Conservation (phyloP, 2,113 vertebrate species). For the Salvator merianae region DNA sequence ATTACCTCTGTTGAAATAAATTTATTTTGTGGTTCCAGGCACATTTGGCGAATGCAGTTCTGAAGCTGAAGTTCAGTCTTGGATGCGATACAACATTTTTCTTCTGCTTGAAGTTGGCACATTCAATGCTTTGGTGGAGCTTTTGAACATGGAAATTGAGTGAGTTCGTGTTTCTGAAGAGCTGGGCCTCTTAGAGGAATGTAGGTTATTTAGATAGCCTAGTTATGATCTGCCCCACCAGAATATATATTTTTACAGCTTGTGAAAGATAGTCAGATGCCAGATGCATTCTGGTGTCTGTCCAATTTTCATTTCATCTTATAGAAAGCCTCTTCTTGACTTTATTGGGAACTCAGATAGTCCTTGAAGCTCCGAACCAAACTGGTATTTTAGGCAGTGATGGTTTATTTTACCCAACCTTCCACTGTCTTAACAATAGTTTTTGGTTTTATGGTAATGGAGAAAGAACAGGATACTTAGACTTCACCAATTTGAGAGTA, state of each 20-base stretch:
- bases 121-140: conserved; percentile 93
- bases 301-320: not conserved
- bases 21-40: conserved; percentile 71
- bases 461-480: not conserved
- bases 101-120: conserved; percentile 92
- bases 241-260: not conserved
- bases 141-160: conserved; percentile 99
- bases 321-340: accelerated
- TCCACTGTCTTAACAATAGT: not conserved
- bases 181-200: not conserved
- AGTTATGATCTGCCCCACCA: not conserved
- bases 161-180: conserved; percentile 67
- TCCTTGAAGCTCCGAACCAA: accelerated
- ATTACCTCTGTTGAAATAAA: accelerated
- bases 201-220: not conserved
- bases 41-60: conserved; percentile 92
- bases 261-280: conserved; percentile 9
- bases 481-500: not conserved
- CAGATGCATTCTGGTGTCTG: not conserved
- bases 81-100: conserved; percentile 96
- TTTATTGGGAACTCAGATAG: not conserved
- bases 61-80: conserved; percentile 90
- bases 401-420: accelerated
- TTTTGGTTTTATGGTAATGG: not conserved
- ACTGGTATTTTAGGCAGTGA: not conserved